Conservation (phyloP, 1,140 invertebrate genomes). For the Leptonema lineaticorne region DNA sequence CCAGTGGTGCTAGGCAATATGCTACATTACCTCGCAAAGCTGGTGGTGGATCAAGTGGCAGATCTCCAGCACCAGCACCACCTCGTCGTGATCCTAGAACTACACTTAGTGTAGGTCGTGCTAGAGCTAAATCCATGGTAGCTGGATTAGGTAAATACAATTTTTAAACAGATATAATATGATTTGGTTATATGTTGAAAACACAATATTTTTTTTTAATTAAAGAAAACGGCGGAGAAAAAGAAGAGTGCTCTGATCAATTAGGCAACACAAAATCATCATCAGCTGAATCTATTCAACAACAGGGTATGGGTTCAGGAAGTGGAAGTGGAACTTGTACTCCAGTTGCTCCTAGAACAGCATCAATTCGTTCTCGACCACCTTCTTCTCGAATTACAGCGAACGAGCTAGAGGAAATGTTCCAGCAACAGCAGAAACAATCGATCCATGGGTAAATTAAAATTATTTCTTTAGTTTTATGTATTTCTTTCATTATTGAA, state of each 20-base stretch:
- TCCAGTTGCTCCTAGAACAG: constrained; percentile 73
- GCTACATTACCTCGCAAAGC: constrained; percentile 53
- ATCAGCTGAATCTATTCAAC: constrained; percentile 77
- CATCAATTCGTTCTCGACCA: constrained; percentile 83
- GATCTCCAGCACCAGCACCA: constrained; percentile 78
- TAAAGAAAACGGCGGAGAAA: constrained; percentile 61
- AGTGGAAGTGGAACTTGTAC: constrained; percentile 52
- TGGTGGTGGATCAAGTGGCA: constrained; percentile 52
- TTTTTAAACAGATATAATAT: background rate
- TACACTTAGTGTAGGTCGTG: constrained; percentile 87
- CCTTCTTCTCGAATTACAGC: constrained; percentile 84
- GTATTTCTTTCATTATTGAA: constrained; percentile 27
- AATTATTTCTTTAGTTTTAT: constrained; percentile 43
- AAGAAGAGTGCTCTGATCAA: constrained; percentile 69
- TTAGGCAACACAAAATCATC: constrained; percentile 68
- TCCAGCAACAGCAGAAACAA: constrained; percentile 73
- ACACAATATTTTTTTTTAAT: background rate
- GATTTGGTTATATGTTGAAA: background rate
- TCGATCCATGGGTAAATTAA: constrained; percentile 47
- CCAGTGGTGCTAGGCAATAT: constrained; percentile 50
- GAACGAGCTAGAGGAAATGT: constrained; percentile 86
- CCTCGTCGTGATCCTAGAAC: constrained; percentile 90
- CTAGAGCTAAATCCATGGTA: constrained; percentile 86
- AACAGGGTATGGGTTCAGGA: constrained; percentile 41
- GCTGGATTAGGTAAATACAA: constrained; percentile 67